phyloP scores from a whole-genome alignment of 2,797 vertebrate genomes.

The Tadarida brasiliensis region DNA sequence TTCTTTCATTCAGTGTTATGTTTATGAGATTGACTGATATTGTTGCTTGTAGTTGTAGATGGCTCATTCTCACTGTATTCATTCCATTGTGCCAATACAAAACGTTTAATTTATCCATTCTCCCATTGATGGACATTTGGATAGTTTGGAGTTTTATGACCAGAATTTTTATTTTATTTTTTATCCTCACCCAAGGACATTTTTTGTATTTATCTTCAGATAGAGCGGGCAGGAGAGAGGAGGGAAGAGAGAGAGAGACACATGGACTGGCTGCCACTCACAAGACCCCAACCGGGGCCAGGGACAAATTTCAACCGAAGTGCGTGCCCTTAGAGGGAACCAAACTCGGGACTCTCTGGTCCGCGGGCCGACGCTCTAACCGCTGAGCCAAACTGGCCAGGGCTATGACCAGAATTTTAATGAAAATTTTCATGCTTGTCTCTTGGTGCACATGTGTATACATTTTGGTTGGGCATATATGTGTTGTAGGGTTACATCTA shows the following conservation, averaged over 20 bases:
- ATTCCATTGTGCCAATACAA: neutral
- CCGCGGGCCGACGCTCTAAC: too few relatives aligned
- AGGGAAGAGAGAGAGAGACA: too few relatives aligned
- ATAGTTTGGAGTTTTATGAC: neutral
- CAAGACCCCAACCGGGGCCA: too few relatives aligned
- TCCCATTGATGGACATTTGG: neutral
- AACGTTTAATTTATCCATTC: neutral
- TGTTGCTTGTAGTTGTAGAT: slow-evolving; percentile 22
- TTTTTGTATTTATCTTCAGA: too few relatives aligned
- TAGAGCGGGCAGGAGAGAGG: too few relatives aligned
- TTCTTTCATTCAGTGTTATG: neutral
- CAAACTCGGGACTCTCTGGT: too few relatives aligned
- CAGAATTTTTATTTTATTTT: too few relatives aligned
- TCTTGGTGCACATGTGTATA: neutral
- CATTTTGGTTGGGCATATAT: neutral
- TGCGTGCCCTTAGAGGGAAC: too few relatives aligned
- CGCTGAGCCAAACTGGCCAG: too few relatives aligned
- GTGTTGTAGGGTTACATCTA: neutral
- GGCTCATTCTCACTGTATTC: neutral
- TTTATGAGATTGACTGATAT: slow-evolving; percentile 8
- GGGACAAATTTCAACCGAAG: too few relatives aligned
- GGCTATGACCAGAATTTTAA: neutral
- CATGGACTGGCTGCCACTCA: too few relatives aligned
- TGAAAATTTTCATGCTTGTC: neutral
- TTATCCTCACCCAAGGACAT: too few relatives aligned